Evolutionary conservation across 2,797 vertebrate species (phyloP).

Genomic region (Pseudotriccus pelzelni): DNA sequence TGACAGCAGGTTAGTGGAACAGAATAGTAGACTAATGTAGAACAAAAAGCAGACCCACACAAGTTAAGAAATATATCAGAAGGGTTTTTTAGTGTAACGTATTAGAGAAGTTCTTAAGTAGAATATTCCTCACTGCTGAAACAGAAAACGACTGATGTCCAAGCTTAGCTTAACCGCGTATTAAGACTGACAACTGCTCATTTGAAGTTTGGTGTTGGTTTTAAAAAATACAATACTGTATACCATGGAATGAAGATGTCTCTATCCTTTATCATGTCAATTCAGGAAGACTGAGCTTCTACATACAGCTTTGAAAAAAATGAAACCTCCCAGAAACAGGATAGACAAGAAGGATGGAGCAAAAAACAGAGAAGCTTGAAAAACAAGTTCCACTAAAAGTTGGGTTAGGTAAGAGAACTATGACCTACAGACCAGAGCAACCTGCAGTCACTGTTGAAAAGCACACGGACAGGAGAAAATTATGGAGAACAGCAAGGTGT

Average conservation of each 20-base stretch:
- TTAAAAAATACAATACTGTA: background rate
- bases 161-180: background rate
- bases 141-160: background rate
- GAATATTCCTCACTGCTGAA: background rate
- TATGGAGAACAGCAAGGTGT: accelerated
- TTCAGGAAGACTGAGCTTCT: background rate
- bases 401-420: background rate
- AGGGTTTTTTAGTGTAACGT: background rate
- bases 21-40: background rate
- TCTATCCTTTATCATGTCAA: background rate
- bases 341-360: background rate
- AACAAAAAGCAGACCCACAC: background rate
- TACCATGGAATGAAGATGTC: background rate
- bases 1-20: background rate
- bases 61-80: background rate
- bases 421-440: background rate
- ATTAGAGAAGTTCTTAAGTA: background rate
- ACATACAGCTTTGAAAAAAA: background rate
- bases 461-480: background rate
- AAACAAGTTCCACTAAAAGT: background rate
- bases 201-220: background rate
- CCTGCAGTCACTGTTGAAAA: background rate
- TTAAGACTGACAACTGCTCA: background rate
- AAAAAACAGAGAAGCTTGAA: background rate
- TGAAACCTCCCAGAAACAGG: background rate